phyloP scores from a whole-genome alignment of 1,140 invertebrate genomes.

The Lepidurus couesii region DNA sequence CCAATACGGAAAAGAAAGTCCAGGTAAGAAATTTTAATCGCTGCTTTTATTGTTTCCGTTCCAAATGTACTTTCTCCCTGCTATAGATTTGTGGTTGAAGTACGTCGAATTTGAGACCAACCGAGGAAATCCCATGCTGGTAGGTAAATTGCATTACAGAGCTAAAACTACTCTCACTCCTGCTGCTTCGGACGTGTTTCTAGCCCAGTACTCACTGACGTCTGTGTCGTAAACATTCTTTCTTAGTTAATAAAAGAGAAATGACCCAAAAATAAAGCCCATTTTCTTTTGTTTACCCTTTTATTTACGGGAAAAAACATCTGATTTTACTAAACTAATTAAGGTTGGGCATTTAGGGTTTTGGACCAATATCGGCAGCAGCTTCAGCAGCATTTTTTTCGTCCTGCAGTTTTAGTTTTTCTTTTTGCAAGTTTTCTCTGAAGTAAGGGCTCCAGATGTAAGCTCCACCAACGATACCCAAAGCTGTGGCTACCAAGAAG shows the following conservation, averaged over 20 bases:
- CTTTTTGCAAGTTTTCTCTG: background rate
- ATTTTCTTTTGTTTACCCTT: background rate
- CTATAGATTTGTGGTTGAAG: conserved; percentile 53
- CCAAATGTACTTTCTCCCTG: conserved; percentile 31
- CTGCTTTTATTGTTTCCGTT: conserved; percentile 36
- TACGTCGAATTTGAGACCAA: conserved; percentile 54
- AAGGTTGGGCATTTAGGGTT: background rate
- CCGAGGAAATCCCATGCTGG: conserved; percentile 46
- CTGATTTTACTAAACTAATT: too few relatives aligned
- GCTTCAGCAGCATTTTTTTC: background rate
- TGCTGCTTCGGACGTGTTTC: conserved; percentile 43
- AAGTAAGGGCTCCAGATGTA: background rate
- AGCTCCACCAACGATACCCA: background rate
- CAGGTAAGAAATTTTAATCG: conserved; percentile 39
- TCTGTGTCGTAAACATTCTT: background rate
- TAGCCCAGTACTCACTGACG: conserved; percentile 25
- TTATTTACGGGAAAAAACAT: background rate
- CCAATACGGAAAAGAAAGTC: conserved; percentile 50
- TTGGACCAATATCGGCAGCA: background rate
- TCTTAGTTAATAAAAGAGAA: background rate
- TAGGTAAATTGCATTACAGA: conserved; percentile 47
- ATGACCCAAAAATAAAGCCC: background rate
- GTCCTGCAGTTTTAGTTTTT: background rate
- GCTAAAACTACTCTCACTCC: conserved; percentile 49
- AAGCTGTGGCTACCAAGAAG: background rate